phyloP scores from a whole-genome alignment of 2,113 vertebrate genomes.

The Oryzias curvinotus region DNA sequence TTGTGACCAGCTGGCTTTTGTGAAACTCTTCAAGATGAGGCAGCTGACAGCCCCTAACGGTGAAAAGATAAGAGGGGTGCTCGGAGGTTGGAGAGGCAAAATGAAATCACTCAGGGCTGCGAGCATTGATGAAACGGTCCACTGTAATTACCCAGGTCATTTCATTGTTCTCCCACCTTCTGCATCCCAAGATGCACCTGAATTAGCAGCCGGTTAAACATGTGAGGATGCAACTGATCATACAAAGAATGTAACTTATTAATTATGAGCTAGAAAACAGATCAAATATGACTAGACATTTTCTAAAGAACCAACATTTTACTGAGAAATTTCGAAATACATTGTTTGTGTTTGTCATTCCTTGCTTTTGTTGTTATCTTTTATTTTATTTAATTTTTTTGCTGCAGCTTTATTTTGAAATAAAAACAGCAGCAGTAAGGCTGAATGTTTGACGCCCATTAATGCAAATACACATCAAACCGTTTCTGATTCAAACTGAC shows the following conservation, averaged over 20 bases:
- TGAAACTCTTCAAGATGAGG: neutral
- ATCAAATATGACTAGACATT: neutral
- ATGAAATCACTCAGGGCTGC: conserved; percentile 32
- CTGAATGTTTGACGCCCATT: too few relatives aligned
- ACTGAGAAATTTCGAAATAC: too few relatives aligned
- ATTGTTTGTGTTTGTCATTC: neutral
- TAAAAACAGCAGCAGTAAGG: too few relatives aligned
- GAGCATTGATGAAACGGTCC: conserved; percentile 29
- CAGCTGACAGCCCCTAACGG: conserved; percentile 8
- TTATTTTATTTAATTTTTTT: too few relatives aligned
- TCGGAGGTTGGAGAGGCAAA: conserved; percentile 13
- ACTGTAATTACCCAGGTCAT: conserved; percentile 30
- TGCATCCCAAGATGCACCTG: conserved; percentile 1
- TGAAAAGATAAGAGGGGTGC: neutral
- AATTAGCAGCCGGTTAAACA: conserved; percentile 16
- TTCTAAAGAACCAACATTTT: neutral
- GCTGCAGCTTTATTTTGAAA: neutral
- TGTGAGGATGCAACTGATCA: conserved; percentile 2
- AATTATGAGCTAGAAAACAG: conserved; percentile 2
- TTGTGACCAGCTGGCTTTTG: conserved; percentile 5
- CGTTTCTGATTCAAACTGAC: too few relatives aligned
- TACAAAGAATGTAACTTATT: conserved; percentile 15
- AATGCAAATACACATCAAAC: too few relatives aligned
- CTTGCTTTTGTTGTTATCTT: too few relatives aligned
- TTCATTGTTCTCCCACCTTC: neutral